Evolutionary conservation across 2,888 invertebrate genomes (phyloP), one percentile per base, ranked within the genome.

Genomic region (Tanytarsus gracilentus): DNA sequence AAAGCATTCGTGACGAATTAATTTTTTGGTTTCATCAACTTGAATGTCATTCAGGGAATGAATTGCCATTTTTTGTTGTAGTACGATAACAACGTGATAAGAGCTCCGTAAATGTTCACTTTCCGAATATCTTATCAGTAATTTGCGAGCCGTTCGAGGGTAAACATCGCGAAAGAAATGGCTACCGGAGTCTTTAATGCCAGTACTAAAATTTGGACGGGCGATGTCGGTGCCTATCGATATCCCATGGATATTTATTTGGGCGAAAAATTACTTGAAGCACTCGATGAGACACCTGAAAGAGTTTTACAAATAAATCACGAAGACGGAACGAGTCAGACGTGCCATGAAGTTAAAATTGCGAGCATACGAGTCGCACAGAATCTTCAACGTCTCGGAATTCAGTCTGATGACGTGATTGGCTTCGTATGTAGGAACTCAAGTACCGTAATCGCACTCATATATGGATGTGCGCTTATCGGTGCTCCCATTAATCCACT

Each of bases 401-500:
- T 62, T 14, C 25, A 56, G 16, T 8, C 25, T 2, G 48, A 48
- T 26, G 61, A 63, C 27, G 56, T 63, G 9, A 68, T 72, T 26
- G 72, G 72, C 23, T 67, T 72, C 44, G 66, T 69, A 1, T 71
- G 67, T 1, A 64, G 64, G 8, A 73, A 73, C 61, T 67, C 69
- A 30, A 69, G 71, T 4, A 69, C 69, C 61, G 61, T 70, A 2
- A 68, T 71, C 65, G 69, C 73, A 0, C 25, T 63, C 9, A 50
- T 61, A 8, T 55, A 33, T 29, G 63, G 56, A 11, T 52, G 49
- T 26, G 64, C 72, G 18, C 63, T 69, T n/a, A 69, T 70, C 52
- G 72, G 72, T 2, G 68, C 67, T 1, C 69, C 71, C 4, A 68
- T 73, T 2, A 72, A 71, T 65, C 68, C 72, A 1, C 65, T 72